Conservation (phyloP, 2,888 invertebrate species). For the Graphium colonna region DNA sequence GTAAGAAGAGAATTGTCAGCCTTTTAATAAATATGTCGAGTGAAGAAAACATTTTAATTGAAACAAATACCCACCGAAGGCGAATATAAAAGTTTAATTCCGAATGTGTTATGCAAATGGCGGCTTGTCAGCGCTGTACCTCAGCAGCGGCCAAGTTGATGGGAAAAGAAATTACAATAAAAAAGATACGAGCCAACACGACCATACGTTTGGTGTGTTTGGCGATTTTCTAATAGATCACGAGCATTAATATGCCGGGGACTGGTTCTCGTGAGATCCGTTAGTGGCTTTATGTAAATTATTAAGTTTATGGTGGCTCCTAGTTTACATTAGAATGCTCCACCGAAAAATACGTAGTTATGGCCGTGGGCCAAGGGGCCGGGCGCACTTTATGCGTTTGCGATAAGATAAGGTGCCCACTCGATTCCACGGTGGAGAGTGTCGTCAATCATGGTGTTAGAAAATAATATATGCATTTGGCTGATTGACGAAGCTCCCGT, state of each 20-base stretch:
- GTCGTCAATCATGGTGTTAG: conserved; percentile 55
- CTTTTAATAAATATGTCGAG: not conserved
- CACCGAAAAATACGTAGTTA: conserved; percentile 41
- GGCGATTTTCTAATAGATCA: conserved; percentile 79
- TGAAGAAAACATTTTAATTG: not conserved
- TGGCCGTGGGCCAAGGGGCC: conserved; percentile 30
- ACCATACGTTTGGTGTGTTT: conserved; percentile 45
- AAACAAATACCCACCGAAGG: conserved; percentile 23
- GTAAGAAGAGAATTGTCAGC: not conserved
- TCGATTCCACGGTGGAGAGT: conserved; percentile 53
- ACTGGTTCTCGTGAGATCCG: conserved; percentile 76
- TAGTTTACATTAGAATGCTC: conserved; percentile 68
- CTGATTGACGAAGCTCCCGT: conserved; percentile 18
- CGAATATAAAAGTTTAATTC: conserved; percentile 39
- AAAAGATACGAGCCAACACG: conserved; percentile 51
- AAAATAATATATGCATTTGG: conserved; percentile 44
- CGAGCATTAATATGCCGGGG: conserved; percentile 66
- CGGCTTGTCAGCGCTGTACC: conserved; percentile 39
- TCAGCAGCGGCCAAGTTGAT: conserved; percentile 44
- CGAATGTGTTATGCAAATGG: conserved; percentile 48
- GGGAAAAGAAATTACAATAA: conserved; percentile 59
- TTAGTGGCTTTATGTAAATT: conserved; percentile 78
- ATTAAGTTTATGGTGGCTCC: conserved; percentile 69
- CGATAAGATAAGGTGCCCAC: conserved; percentile 48
- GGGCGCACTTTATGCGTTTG: conserved; percentile 32